These are phyloP conservation scores for Heterocephalus glaber DNA, from an alignment of 2,113 vertebrate genomes.

Conservation along the genomic window DNA sequence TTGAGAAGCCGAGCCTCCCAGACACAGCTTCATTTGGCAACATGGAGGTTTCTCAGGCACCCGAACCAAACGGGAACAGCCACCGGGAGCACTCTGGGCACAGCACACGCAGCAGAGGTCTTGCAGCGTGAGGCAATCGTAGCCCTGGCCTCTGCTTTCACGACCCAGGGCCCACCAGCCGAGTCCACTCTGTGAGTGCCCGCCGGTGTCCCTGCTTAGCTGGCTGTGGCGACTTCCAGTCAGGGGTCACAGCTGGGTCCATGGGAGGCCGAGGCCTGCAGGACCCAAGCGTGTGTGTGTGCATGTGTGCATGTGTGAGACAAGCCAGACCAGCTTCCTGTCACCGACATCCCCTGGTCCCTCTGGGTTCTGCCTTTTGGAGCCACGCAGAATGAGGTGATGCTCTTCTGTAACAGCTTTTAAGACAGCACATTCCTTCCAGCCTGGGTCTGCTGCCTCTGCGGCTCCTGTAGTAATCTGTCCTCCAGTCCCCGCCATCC, in stretches of 20 bases:
- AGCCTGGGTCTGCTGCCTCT: no score
- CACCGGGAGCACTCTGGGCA: background rate
- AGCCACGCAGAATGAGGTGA: background rate
- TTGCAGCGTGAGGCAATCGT: background rate
- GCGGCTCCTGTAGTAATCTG: no score
- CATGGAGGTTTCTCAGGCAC: background rate
- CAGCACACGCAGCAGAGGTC: background rate
- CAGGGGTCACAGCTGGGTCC: background rate
- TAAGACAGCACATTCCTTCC: no score
- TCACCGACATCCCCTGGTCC: background rate
- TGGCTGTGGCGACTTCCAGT: background rate
- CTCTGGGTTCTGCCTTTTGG: background rate
- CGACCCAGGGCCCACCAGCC: background rate
- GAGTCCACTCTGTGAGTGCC: rapidly evolving
- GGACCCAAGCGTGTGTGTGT: background rate
- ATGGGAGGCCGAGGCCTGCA: background rate
- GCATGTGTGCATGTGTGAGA: background rate
- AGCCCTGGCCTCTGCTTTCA: background rate
- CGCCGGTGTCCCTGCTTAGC: background rate
- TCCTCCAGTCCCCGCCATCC: background rate
- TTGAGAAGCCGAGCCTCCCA: background rate
- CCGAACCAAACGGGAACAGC: background rate
- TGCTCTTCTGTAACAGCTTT: background rate
- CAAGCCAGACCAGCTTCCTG: background rate
- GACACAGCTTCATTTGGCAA: background rate